Evolutionary conservation across 2,888 invertebrate species (phyloP).

Genomic region (Oscheius sp.): DNA sequence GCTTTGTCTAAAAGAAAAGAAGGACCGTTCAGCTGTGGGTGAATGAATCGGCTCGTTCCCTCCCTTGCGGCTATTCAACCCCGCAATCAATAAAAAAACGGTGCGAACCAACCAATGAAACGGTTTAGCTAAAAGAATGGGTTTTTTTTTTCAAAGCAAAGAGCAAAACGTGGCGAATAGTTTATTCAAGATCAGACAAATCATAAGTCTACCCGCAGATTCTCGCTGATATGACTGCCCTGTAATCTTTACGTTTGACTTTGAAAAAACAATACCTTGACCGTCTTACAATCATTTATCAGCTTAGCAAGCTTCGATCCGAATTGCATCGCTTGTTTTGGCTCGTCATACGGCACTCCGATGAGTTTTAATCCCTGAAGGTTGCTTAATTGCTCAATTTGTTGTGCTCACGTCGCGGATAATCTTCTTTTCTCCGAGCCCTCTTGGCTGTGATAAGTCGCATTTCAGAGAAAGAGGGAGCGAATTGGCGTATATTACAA

Average conservation of each 20-base stretch:
- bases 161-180: too few relatives aligned
- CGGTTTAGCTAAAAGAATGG: too few relatives aligned
- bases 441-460: conserved; percentile 74
- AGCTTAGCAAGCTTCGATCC: conserved; percentile 86
- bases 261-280: conserved; percentile 8
- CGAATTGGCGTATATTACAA: conserved; percentile 74
- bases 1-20: too few relatives aligned
- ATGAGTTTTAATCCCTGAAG: conserved; percentile 35
- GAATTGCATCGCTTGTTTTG: conserved; percentile 95
- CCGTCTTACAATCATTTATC: conserved; percentile 73
- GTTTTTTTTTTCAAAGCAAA: too few relatives aligned
- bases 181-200: too few relatives aligned
- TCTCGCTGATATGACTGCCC: conserved; percentile 10
- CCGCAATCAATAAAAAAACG: too few relatives aligned
- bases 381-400: not conserved
- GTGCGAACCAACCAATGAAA: too few relatives aligned
- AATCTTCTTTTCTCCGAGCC: conserved; percentile 78
- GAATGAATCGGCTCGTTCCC: too few relatives aligned
- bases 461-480: conserved; percentile 74
- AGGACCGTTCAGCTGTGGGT: too few relatives aligned
- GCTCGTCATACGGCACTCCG: conserved; percentile 75
- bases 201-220: not conserved
- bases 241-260: not conserved
- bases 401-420: conserved; percentile 36
- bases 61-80: too few relatives aligned